Percentiles rank a stretch among this genome's conserved stretches.
phyloP scores from a whole-genome alignment of 2,888 invertebrate genomes.

The Tridacna gigas region DNA sequence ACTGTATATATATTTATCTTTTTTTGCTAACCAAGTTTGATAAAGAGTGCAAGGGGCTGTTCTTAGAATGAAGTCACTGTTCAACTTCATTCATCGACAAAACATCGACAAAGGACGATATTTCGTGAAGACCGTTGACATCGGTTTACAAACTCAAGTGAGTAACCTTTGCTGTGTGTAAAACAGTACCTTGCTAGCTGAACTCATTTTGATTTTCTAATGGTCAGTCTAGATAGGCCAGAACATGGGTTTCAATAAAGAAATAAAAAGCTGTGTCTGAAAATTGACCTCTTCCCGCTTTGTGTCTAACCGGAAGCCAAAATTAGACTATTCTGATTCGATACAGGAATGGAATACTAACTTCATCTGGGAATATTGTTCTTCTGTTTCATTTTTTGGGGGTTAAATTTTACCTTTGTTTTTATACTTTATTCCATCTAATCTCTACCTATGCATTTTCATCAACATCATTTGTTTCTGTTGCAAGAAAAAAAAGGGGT shows the following conservation, averaged over 20 bases:
- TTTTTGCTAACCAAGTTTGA: no score
- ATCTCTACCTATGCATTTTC: no score
- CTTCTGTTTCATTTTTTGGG: neutral
- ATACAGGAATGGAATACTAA: neutral
- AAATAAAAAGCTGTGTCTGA: neutral
- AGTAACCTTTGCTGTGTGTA: no score
- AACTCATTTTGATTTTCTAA: constrained; percentile 56
- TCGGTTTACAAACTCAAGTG: neutral
- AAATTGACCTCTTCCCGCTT: constrained; percentile 21
- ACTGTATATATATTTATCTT: no score
- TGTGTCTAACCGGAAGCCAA: constrained; percentile 41
- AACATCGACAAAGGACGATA: no score
- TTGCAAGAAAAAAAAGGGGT: no score
- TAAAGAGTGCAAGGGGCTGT: no score
- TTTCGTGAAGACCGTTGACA: no score
- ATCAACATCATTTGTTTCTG: no score
- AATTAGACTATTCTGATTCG: constrained; percentile 15
- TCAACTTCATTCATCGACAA: no score
- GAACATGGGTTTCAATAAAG: neutral
- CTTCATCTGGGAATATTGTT: neutral
- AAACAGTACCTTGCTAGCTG: constrained; percentile 68
- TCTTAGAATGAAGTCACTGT: no score
- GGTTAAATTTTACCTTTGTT: neutral
- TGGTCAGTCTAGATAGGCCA: neutral
- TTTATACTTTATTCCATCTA: no score